A percentile compares a stretch with the other conserved stretches of the same genome.
Conservation (phyloP, 2,113 vertebrate species). For the Stomatorhinus ivindoensis region DNA sequence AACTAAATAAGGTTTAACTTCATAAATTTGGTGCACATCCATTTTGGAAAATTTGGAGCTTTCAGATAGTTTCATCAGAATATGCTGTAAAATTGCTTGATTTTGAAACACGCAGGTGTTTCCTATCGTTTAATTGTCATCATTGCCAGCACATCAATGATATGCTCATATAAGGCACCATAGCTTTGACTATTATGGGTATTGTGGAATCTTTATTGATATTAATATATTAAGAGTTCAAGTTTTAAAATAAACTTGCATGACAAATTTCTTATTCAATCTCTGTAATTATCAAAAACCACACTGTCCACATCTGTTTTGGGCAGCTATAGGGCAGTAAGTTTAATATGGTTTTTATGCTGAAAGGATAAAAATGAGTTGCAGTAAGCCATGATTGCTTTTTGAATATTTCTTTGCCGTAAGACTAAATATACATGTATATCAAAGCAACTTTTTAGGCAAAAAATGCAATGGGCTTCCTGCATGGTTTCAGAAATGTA, state of each 20-base stretch:
- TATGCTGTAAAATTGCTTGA: background rate
- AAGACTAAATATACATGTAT: constrained; percentile 65
- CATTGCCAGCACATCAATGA: background rate
- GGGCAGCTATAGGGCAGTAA: background rate
- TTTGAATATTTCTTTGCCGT: constrained; percentile 58
- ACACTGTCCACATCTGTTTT: background rate
- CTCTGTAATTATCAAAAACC: background rate
- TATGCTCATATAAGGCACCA: background rate
- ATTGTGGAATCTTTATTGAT: background rate
- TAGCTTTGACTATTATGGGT: background rate
- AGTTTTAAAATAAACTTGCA: constrained; percentile 36
- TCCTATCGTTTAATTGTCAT: background rate
- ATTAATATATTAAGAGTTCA: background rate
- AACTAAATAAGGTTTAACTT: background rate
- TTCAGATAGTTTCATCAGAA: background rate
- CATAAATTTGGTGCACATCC: background rate
- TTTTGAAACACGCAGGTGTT: background rate
- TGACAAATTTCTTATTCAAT: background rate
- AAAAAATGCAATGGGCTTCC: constrained; percentile 65
- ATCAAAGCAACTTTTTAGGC: constrained; percentile 57
- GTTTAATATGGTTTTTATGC: constrained; percentile 49
- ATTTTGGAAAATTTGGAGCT: background rate
- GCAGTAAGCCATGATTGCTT: constrained; percentile 52
- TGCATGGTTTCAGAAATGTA: constrained; percentile 63
- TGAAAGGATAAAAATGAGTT: constrained; percentile 56